Base-by-base conservation (phyloP, 2,113 vertebrate genomes). In the Leucoraja erinaceus region DNA sequence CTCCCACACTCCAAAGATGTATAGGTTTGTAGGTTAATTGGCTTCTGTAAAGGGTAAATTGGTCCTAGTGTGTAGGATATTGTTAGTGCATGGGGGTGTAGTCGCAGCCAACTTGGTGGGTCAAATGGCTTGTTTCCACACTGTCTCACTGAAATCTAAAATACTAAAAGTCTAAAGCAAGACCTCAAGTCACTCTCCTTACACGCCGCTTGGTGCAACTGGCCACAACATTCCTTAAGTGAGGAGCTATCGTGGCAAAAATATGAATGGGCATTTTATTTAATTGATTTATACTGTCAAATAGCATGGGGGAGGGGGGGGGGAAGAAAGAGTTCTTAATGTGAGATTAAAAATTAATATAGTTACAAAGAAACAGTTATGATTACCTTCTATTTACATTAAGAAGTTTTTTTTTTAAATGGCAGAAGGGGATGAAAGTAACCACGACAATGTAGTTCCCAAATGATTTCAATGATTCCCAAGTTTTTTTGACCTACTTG, bases 401-500 rank as follows among this genome's bases (percentile, higher is more conserved):
- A 95, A 95, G 94, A 93, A 93, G 0, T 63, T 66, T 93, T 95
- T n/a, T n/a, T 47, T 47, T 47, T 31, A 0, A 3, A 0, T 47
- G 5, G 93, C 81, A 93, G 95, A 93, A 94, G 93, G 54, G 76
- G 94, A 91, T 93, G 94, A 95, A 3, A 54, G 93, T 93, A 94
- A 68, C 93, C 94, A 93, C 93, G 93, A n/a, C 63, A 94, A 78
- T 94, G 93, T 83, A 93, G 31, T 94, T 93, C 3, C n/a, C 54
- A 94, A 18, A 93, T 79, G 72, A 28, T 10, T 22, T 93, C 84
- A 18, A 93, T 79, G 72, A 28, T 10, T 22, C 93, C 84, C 93
- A 93, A 18, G 33, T 25, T 54, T 47, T 63, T 16, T 68, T 38
- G 47, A 68, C 33, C 47, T 96, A 99, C 98, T 96, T 97, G 93